Percentiles rank a stretch among this genome's conserved stretches.
Conservation (phyloP, 2,113 vertebrate genomes). For the Galemys pyrenaicus region DNA sequence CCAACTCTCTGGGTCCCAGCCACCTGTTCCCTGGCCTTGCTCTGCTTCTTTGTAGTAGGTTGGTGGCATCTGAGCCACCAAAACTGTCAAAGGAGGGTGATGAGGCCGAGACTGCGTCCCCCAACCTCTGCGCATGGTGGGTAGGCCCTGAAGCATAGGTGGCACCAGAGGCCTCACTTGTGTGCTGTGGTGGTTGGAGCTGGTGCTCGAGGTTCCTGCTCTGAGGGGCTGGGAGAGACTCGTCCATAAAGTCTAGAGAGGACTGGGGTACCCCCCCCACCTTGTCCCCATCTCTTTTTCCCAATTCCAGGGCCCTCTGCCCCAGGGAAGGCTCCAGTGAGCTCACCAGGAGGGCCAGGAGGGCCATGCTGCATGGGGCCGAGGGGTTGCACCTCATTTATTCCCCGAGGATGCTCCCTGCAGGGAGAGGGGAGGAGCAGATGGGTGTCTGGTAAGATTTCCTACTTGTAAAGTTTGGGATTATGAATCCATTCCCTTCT, state of each 20-base stretch:
- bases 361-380: not conserved
- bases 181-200: not conserved
- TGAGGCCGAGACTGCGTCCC: not conserved
- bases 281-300: no score
- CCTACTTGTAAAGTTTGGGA: conserved; percentile 48
- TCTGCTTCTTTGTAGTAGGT: not conserved
- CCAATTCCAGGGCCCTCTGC: not conserved
- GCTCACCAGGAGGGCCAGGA: not conserved
- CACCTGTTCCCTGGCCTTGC: no score
- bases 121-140: no score
- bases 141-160: not conserved
- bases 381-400: not conserved
- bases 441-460: conserved; percentile 19
- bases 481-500: not conserved
- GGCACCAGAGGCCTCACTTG: not conserved
- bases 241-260: not conserved
- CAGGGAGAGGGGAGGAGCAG: not conserved
- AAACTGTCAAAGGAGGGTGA: not conserved
- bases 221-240: not conserved
- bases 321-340: not conserved
- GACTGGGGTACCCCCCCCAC: not conserved
- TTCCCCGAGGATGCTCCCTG: accelerated
- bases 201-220: not conserved
- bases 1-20: not conserved
- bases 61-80: not conserved